Percentiles rank a stretch among this genome's conserved stretches.
phyloP scores from a whole-genome alignment of 2,113 vertebrate species.

The Cebus imitator region DNA sequence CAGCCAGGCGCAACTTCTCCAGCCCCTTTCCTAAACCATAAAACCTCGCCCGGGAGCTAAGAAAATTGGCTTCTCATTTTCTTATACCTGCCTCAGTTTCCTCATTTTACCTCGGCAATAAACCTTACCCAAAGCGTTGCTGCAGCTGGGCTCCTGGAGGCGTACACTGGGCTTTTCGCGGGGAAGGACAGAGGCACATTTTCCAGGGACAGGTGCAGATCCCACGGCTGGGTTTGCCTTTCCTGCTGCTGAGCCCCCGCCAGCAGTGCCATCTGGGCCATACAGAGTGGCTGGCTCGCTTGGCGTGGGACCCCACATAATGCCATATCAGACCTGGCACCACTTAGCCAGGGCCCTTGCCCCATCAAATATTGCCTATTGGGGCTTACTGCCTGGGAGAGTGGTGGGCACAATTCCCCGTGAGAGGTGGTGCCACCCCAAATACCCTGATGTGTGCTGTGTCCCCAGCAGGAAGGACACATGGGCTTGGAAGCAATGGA shows the following conservation, averaged over 20 bases:
- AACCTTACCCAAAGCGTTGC: neutral
- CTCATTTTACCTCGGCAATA: too few relatives aligned
- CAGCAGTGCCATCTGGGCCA: neutral
- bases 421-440: neutral
- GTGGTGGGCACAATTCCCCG: rapidly evolving
- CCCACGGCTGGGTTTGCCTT: neutral
- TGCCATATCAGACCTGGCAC: rapidly evolving
- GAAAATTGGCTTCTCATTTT: too few relatives aligned
- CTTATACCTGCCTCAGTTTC: too few relatives aligned
- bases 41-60: too few relatives aligned
- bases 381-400: neutral
- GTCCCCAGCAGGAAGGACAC: neutral
- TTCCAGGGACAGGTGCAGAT: neutral
- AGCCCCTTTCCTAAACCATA: too few relatives aligned
- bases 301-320: neutral
- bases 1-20: too few relatives aligned
- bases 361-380: neutral
- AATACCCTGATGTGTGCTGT: neutral
- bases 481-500: neutral
- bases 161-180: rapidly evolving
- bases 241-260: neutral
- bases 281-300: neutral
- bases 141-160: neutral
- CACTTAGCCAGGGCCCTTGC: neutral
- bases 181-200: neutral